Base-by-base conservation (phyloP, 2,797 vertebrate genomes). In the Cossypha niveicapilla region DNA sequence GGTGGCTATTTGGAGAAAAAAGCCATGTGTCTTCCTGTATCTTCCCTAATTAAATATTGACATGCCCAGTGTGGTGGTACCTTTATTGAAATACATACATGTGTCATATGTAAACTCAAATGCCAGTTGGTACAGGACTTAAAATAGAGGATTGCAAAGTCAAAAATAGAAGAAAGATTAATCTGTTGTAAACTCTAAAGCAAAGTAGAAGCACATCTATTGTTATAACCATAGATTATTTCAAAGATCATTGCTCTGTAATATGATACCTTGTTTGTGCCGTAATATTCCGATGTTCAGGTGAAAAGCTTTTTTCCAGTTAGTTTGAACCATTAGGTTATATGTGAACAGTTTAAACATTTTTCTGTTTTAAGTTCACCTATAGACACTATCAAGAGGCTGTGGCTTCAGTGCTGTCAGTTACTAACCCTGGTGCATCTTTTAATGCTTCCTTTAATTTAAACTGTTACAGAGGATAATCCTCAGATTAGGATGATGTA, bases 391-490 rank as follows among this genome's bases (percentile, higher is more conserved):
- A 4, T 79, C 37, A 61, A 71, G 65, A 76, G 35, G 30, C 41
- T 90, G 30, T 75, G 53, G 28, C 41, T 91, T 80, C 42, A 75
- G 24, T 80, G 15, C 45, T 88, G 32, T 34, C 61, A 76, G 5
- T 87, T 54, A 25, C 30, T 82, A 62, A 65, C 32, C 25, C 42
- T 78, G 15, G 18, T 71, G 30, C 27, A 71, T 80, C 57, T 90
- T 77, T 65, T 80, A 82, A 65, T 83, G 16, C 37, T 71, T 89
- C 28, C 19, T 50, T 91, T 86, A 86, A 83, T 92, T 86, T 75
- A 80, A 10, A 50, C 24, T 86, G 34, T 83, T 94, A 16, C n/a
- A 82, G 72, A 77, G 42, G 68, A 78, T 94, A 91, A 92, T 86
- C 35, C 53, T 77, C 28, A 73, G 72, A 88, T 90, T 94, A 95